A percentile compares a stretch with the other conserved stretches of the same genome.
These are phyloP conservation scores for Pachymerium ferrugineum DNA, from an alignment of 2,888 invertebrate genomes.

Conservation along the genomic window DNA sequence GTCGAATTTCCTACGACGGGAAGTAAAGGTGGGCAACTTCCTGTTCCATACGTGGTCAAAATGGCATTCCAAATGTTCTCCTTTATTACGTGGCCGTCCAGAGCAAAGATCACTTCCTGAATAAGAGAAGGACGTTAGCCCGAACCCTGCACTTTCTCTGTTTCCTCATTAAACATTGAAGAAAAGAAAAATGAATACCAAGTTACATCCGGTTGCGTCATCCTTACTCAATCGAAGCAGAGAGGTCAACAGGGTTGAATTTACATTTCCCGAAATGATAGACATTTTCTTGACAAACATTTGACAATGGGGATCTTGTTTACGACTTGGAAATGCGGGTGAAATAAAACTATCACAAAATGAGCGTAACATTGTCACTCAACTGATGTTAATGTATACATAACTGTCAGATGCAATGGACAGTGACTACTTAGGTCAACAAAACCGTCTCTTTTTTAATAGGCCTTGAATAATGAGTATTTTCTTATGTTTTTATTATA, in stretches of 20 bases:
- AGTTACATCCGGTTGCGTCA: not conserved
- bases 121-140: not conserved
- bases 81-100: not conserved
- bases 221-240: not conserved
- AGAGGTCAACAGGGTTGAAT: not conserved
- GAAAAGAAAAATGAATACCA: not conserved
- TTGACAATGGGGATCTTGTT: no score
- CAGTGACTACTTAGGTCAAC: no score
- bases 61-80: no score
- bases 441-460: no score
- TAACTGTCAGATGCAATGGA: no score
- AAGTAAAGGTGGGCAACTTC: not conserved
- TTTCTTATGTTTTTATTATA: no score
- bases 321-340: no score
- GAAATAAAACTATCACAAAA: no score
- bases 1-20: not conserved
- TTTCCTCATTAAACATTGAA: constrained; percentile 15
- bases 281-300: no score
- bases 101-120: constrained; percentile 6
- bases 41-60: not conserved
- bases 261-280: not conserved
- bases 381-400: no score
- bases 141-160: not conserved
- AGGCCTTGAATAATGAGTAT: no score
- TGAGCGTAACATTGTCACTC: no score